These are phyloP conservation scores for Andricus curvator DNA, from an alignment of 2,888 invertebrate species.

Conservation along the genomic window DNA sequence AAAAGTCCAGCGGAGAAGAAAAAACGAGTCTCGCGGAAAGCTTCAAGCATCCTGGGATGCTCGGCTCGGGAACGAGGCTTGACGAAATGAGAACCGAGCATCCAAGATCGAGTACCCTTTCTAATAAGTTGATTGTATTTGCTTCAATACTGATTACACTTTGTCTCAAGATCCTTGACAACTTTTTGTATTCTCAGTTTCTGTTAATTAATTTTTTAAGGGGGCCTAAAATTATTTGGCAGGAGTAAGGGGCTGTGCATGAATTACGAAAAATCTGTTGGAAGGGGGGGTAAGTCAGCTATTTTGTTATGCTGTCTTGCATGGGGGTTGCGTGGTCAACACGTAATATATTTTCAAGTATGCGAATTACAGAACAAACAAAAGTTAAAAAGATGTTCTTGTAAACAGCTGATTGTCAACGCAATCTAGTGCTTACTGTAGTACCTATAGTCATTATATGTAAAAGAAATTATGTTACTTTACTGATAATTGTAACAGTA, in stretches of 20 bases:
- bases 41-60: constrained; percentile 19
- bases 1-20: constrained; percentile 18
- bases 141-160: background rate
- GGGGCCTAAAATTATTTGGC: background rate
- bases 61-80: background rate
- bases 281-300: too few relatives aligned
- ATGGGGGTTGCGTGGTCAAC: too few relatives aligned
- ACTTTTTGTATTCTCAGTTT: background rate
- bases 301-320: too few relatives aligned
- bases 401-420: too few relatives aligned
- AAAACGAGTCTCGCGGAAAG: constrained; percentile 26
- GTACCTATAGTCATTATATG: too few relatives aligned
- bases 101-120: constrained; percentile 5
- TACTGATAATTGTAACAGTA: too few relatives aligned
- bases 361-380: too few relatives aligned
- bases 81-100: background rate
- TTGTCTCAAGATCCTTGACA: background rate
- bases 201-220: background rate
- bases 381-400: too few relatives aligned
- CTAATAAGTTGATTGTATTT: background rate
- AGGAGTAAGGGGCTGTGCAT: background rate
- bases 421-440: too few relatives aligned
- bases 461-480: too few relatives aligned
- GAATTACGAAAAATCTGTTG: too few relatives aligned
- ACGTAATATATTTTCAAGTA: too few relatives aligned